Percentiles rank a stretch among this genome's conserved stretches.
phyloP scores from a whole-genome alignment of 1,140 invertebrate species.

The Thrips palmi region DNA sequence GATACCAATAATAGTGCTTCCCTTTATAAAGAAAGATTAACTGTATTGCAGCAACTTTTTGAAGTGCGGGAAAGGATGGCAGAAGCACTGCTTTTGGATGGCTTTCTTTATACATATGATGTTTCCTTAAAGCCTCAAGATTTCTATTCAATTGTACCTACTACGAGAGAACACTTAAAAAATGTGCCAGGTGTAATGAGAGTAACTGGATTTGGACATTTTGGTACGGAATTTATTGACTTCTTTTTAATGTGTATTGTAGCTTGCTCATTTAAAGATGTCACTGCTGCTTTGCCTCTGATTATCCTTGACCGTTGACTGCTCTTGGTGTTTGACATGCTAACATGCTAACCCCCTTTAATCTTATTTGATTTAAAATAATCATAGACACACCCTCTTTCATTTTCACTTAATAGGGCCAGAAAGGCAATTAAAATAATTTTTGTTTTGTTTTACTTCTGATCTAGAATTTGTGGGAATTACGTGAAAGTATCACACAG shows the following conservation, averaged over 20 bases:
- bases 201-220: slow-evolving; percentile 78
- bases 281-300: too few species aligned
- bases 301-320: too few species aligned
- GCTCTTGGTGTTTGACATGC: too few species aligned
- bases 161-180: slow-evolving; percentile 42
- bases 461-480: slow-evolving; percentile 60
- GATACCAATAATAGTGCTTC: too few species aligned
- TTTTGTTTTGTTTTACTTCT: too few species aligned
- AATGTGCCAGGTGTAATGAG: slow-evolving; percentile 29
- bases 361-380: not conserved
- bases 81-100: slow-evolving; percentile 56
- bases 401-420: too few species aligned
- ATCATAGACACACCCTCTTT: too few species aligned
- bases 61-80: slow-evolving; percentile 69
- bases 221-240: too few species aligned
- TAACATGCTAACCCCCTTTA: not conserved
- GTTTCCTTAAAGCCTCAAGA: slow-evolving; percentile 68
- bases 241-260: too few species aligned
- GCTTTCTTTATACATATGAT: slow-evolving; percentile 93
- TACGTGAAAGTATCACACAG: slow-evolving; percentile 72
- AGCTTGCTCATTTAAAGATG: too few species aligned
- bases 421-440: slow-evolving; percentile 10
- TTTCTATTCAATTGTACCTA: slow-evolving; percentile 68
- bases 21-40: slow-evolving; percentile 3
- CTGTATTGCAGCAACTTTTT: slow-evolving; percentile 49